Conservation (phyloP, 2,888 invertebrate species). For the Parapristionchus giblindavisi region DNA sequence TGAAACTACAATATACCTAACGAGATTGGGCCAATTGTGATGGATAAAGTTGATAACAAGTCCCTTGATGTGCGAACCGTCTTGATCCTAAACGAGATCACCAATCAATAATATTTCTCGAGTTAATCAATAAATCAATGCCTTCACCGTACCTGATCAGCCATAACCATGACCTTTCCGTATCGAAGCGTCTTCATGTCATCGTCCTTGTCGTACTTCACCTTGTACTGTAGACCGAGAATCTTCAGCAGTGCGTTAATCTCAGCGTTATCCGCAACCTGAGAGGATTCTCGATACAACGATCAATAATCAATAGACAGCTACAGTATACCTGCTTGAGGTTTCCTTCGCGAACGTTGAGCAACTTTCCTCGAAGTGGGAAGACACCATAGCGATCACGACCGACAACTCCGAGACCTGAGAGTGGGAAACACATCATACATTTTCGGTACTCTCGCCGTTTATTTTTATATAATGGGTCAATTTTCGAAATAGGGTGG, state of each 20-base stretch:
- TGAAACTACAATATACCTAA: constrained; percentile 74
- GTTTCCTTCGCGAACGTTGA: constrained; percentile 96
- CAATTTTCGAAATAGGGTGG: no score
- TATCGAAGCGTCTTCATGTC: constrained; percentile 90
- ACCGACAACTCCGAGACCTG: constrained; percentile 82
- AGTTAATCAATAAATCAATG: neutral
- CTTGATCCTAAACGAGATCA: constrained; percentile 78
- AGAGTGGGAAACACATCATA: no score
- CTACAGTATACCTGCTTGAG: constrained; percentile 81
- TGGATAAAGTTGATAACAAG: constrained; percentile 97
- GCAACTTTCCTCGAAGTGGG: constrained; percentile 91
- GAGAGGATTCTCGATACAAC: constrained; percentile 28
- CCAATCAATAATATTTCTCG: neutral
- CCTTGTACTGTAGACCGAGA: constrained; percentile 92
- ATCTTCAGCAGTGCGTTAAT: constrained; percentile 96
- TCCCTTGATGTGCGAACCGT: constrained; percentile 97
- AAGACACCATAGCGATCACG: constrained; percentile 83
- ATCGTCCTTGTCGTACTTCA: constrained; percentile 85
- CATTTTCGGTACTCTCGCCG: no score
- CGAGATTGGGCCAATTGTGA: constrained; percentile 93
- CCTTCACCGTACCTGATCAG: constrained; percentile 85
- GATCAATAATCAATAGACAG: neutral
- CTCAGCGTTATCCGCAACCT: constrained; percentile 95
- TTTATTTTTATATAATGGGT: no score
- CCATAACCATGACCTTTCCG: constrained; percentile 98